phyloP scores from a whole-genome alignment of 2,113 vertebrate species.

The Syngnathus typhle region DNA sequence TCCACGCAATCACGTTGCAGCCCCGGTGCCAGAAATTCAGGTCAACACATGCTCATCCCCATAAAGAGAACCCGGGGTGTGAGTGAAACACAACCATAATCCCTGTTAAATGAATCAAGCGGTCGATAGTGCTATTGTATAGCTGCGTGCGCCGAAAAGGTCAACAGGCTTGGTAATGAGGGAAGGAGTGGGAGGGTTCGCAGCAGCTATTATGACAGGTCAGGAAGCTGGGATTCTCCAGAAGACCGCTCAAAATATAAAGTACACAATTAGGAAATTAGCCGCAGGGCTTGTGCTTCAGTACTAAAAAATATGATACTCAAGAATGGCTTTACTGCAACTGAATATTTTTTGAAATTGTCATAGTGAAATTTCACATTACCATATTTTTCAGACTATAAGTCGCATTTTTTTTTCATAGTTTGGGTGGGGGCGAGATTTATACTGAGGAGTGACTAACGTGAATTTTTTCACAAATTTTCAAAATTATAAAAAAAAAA shows the following conservation, averaged over 20 bases:
- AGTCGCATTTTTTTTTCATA: no score
- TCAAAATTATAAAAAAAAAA: no score
- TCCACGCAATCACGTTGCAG: neutral
- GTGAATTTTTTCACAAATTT: no score
- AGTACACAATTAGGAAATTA: constrained; percentile 41
- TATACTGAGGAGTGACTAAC: no score
- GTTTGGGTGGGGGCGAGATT: no score
- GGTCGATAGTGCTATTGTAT: constrained; percentile 55
- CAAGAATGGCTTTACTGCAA: neutral
- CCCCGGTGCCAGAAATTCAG: constrained; percentile 7
- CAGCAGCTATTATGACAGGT: constrained; percentile 39
- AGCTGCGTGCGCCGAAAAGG: constrained; percentile 52
- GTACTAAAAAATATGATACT: neutral
- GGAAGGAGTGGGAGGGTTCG: constrained; percentile 38
- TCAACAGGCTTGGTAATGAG: constrained; percentile 57
- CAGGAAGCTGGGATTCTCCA: constrained; percentile 33
- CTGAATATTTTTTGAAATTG: no score
- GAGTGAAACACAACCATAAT: constrained; percentile 39
- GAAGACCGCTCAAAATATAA: constrained; percentile 53
- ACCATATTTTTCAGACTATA: no score
- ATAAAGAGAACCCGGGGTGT: constrained; percentile 25
- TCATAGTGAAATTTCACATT: no score
- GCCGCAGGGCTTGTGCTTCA: neutral
- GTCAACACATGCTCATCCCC: constrained; percentile 3
- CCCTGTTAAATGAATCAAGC: constrained; percentile 52